Conservation (phyloP, 2,888 invertebrate genomes). For the Alviniconcha strummeri region DNA sequence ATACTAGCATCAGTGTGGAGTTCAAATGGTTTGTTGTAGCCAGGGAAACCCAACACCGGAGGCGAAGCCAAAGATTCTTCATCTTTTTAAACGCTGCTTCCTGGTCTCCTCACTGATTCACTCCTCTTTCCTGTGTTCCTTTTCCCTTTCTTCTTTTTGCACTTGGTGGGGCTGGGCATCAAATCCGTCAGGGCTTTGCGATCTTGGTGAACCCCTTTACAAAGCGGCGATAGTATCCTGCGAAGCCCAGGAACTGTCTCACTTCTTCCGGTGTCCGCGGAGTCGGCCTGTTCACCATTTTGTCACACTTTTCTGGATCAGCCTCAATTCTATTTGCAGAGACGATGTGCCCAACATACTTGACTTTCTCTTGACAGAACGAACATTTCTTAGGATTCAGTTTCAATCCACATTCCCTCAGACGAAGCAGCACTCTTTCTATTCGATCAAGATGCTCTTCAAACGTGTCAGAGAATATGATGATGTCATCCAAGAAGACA, state of each 20-base stretch:
- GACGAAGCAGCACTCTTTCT: conserved; percentile 9
- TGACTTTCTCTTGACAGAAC: background rate
- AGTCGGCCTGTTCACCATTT: conserved; percentile 11
- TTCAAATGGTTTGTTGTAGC: conserved; percentile 39
- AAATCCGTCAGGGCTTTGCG: conserved; percentile 18
- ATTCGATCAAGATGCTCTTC: conserved; percentile 26
- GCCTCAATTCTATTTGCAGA: conserved; percentile 7
- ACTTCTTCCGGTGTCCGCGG: conserved; percentile 24
- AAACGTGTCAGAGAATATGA: conserved; percentile 19
- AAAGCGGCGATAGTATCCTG: conserved; percentile 28
- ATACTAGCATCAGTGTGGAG: conserved; percentile 39
- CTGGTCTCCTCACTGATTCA: conserved; percentile 20
- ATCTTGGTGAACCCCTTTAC: conserved; percentile 14
- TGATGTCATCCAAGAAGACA: conserved; percentile 13
- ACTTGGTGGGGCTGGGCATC: conserved; percentile 10
- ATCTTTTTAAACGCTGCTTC: conserved; percentile 21
- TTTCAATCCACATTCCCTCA: conserved; percentile 23
- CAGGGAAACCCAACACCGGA: conserved; percentile 25
- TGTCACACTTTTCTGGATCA: conserved; percentile 5
- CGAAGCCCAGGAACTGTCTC: conserved; percentile 17
- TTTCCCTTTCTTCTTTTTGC: background rate
- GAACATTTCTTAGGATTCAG: conserved; percentile 14
- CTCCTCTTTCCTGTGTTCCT: background rate
- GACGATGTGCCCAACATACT: conserved; percentile 19
- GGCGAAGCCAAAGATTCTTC: background rate